Percentiles rank a stretch among this genome's conserved stretches.
phyloP scores from a whole-genome alignment of 2,797 vertebrate species.

The Denticeps clupeoides region DNA sequence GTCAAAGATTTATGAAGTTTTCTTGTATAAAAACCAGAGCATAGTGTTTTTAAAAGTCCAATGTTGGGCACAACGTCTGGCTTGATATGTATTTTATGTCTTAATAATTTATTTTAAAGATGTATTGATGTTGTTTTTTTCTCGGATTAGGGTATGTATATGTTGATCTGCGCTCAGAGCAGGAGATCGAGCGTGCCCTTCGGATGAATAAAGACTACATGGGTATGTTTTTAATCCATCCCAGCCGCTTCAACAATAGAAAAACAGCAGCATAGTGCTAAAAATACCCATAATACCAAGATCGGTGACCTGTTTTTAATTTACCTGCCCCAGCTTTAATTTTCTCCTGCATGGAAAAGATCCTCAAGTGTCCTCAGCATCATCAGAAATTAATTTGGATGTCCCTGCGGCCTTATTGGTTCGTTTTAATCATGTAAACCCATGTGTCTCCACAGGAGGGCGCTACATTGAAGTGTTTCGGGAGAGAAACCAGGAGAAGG shows the following conservation, averaged over 20 bases:
- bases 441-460: slow-evolving; percentile 54
- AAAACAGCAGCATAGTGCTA: background rate
- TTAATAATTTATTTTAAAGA: background rate
- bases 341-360: too few relatives aligned
- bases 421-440: background rate
- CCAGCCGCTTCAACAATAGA: background rate
- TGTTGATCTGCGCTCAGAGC: slow-evolving; percentile 76
- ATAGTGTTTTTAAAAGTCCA: too few relatives aligned
- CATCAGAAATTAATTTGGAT: too few relatives aligned
- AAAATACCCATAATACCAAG: too few relatives aligned
- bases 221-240: slow-evolving; percentile 53
- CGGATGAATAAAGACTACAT: slow-evolving; percentile 84
- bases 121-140: background rate
- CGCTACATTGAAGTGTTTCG: slow-evolving; percentile 78
- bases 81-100: background rate
- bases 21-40: too few relatives aligned
- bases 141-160: slow-evolving; percentile 76
- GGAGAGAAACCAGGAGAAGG: slow-evolving; percentile 30
- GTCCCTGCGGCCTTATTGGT: too few relatives aligned
- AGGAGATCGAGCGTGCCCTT: slow-evolving; percentile 76
- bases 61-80: too few relatives aligned
- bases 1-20: too few relatives aligned
- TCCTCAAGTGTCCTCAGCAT: too few relatives aligned
- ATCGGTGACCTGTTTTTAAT: too few relatives aligned
- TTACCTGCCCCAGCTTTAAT: too few relatives aligned